A percentile compares a stretch with the other conserved stretches of the same genome.
These are phyloP conservation scores for Psammodynastes pulverulentus DNA, from an alignment of 2,113 vertebrate species.

Conservation along the genomic window DNA sequence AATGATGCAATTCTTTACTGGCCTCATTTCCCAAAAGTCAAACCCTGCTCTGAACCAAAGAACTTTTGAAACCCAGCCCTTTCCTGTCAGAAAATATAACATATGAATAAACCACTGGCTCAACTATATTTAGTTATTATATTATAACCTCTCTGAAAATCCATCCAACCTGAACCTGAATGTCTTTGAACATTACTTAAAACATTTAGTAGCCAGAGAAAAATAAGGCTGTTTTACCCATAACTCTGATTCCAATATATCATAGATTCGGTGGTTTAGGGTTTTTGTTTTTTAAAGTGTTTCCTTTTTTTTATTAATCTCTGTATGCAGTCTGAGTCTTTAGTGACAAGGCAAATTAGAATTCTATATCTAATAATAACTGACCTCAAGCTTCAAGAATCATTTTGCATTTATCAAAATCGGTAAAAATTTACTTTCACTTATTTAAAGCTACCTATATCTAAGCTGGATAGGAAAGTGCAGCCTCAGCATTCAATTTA, in stretches of 20 bases:
- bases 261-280: not conserved
- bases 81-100: not conserved
- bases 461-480: not conserved
- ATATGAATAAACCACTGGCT: not conserved
- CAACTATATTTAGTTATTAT: not conserved
- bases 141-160: not conserved
- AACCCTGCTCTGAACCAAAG: not conserved
- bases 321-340: not conserved
- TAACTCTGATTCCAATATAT: not conserved
- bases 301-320: not conserved
- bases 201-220: not conserved
- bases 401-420: slow-evolving; percentile 16
- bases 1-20: not conserved
- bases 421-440: not conserved
- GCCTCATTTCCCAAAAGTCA: not conserved
- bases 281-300: not conserved
- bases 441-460: not conserved
- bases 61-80: not conserved
- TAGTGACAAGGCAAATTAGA: not conserved
- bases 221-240: not conserved
- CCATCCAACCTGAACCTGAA: not conserved
- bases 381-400: slow-evolving; percentile 3
- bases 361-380: not conserved
- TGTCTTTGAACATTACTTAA: not conserved
- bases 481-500: not conserved